Evolutionary conservation across 2,797 vertebrate species (phyloP).

Genomic region (Luscinia megarhynchos): DNA sequence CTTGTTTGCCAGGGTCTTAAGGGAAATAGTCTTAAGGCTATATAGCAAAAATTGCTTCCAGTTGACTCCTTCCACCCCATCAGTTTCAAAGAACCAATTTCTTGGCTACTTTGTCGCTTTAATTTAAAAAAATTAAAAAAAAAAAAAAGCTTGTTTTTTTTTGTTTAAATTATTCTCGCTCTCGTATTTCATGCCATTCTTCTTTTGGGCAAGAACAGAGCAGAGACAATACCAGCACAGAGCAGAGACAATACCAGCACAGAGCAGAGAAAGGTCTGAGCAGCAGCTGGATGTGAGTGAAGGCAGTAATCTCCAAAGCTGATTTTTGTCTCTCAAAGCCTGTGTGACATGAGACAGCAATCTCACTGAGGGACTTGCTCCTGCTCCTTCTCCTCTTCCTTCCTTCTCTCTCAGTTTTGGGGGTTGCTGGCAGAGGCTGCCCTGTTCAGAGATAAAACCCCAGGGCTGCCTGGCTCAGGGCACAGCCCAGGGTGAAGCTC

Average conservation of each 20-base stretch:
- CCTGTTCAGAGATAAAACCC: background rate
- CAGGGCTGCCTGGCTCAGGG: background rate
- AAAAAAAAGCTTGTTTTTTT: rapidly evolving
- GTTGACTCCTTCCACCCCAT: slow-evolving; percentile 13
- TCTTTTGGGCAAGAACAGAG: background rate
- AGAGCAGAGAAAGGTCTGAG: background rate
- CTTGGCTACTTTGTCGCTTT: background rate
- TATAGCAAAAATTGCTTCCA: slow-evolving; percentile 24
- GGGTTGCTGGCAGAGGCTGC: background rate
- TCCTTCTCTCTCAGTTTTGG: background rate
- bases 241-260: background rate
- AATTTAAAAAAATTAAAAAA: background rate
- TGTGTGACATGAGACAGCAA: rapidly evolving
- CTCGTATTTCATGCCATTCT: slow-evolving; percentile 3
- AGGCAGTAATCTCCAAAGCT: background rate
- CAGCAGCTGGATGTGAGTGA: background rate
- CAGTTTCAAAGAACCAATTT: slow-evolving; percentile 35
- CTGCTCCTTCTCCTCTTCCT: background rate
- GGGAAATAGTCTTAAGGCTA: slow-evolving; percentile 23
- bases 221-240: background rate
- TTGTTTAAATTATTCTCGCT: background rate
- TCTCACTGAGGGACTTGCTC: background rate
- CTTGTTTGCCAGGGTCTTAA: background rate
- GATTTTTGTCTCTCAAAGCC: background rate
- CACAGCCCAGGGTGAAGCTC: background rate